phyloP scores from a whole-genome alignment of 2,888 invertebrate genomes.

The Molanna angustata region DNA sequence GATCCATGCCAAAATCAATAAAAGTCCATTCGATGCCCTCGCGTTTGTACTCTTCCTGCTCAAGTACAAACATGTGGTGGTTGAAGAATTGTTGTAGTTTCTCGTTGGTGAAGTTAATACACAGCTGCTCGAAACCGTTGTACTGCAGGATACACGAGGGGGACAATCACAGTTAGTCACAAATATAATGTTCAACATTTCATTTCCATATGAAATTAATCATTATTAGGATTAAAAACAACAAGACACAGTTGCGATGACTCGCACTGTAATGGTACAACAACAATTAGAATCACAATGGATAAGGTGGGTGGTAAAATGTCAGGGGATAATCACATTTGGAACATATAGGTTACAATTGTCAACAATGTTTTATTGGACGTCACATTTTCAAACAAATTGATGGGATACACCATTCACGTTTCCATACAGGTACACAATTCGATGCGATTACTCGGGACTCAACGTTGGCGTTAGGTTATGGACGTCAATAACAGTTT shows the following conservation, averaged over 20 bases:
- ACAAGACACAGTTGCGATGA: slow-evolving; percentile 18
- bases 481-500: no score
- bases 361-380: no score
- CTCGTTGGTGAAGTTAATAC: slow-evolving; percentile 94
- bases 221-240: slow-evolving; percentile 15
- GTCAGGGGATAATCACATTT: no score
- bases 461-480: no score
- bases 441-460: no score
- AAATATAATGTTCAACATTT: background rate
- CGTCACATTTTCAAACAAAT: no score
- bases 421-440: no score
- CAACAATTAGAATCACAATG: no score
- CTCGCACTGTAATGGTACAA: slow-evolving; percentile 21
- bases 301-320: no score
- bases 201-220: slow-evolving; percentile 8
- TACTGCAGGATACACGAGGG: slow-evolving; percentile 54
- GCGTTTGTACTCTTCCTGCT: slow-evolving; percentile 89
- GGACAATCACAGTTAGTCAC: slow-evolving; percentile 30
- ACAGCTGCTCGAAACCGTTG: slow-evolving; percentile 91
- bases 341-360: no score
- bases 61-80: slow-evolving; percentile 91
- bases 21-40: slow-evolving; percentile 92
- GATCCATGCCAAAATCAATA: slow-evolving; percentile 92
- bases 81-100: slow-evolving; percentile 94
- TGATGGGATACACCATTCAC: no score